phyloP scores from a whole-genome alignment of 2,888 invertebrate genomes.

The Yponomeuta cagnagella region DNA sequence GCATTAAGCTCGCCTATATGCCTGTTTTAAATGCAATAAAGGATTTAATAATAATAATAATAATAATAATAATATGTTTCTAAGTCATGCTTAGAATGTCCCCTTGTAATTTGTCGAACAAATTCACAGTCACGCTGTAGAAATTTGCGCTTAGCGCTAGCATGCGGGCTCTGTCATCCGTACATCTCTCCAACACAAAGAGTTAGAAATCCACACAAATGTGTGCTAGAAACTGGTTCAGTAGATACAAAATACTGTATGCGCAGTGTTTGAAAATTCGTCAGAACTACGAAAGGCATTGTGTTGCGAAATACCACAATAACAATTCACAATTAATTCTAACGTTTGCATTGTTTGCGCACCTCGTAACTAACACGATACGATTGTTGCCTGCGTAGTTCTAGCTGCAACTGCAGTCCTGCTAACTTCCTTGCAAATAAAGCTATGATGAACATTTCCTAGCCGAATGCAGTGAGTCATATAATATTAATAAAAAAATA shows the following conservation, averaged over 20 bases:
- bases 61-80: too few relatives aligned
- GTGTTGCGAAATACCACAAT: conserved; percentile 18
- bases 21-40: too few relatives aligned
- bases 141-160: background rate
- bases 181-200: background rate
- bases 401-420: conserved; percentile 23
- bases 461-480: too few relatives aligned
- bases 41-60: too few relatives aligned
- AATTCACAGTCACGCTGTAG: too few relatives aligned
- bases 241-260: background rate
- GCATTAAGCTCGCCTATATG: too few relatives aligned
- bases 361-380: conserved; percentile 41
- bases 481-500: too few relatives aligned
- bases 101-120: too few relatives aligned
- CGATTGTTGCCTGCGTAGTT: conserved; percentile 36
- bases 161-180: background rate
- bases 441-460: too few relatives aligned
- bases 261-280: background rate
- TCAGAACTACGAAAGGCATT: conserved; percentile 11
- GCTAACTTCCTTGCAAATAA: conserved; percentile 15
- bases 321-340: conserved; percentile 18
- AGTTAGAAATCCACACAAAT: background rate
- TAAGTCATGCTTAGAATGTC: too few relatives aligned
- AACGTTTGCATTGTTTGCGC: conserved; percentile 33
- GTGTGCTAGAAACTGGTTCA: background rate